Evolutionary conservation across 2,113 vertebrate species (phyloP).

Genomic region (Neolamprologus longior): DNA sequence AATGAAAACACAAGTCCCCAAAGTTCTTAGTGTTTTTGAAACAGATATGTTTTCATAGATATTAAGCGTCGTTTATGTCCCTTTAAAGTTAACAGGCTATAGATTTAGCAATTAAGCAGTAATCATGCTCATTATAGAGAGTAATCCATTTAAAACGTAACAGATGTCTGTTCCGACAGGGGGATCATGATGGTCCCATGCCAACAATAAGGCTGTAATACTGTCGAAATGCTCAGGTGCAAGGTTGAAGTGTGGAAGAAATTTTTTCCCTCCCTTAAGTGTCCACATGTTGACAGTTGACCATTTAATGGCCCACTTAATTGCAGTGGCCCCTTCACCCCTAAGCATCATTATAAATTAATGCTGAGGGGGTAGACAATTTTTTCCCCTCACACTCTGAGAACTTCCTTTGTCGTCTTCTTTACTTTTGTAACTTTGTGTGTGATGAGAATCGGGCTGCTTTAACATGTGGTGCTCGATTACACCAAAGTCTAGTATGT

Average conservation of each 20-base stretch:
- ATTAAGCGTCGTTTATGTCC: conserved; percentile 70
- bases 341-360: conserved; percentile 61
- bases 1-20: conserved; percentile 21
- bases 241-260: conserved; percentile 63
- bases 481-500: not conserved
- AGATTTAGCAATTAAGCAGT: conserved; percentile 76
- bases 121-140: conserved; percentile 77
- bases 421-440: conserved; percentile 1
- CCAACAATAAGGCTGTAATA: conserved; percentile 64
- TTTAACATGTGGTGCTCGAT: not conserved
- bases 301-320: conserved; percentile 72
- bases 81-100: conserved; percentile 76
- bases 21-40: conserved; percentile 55
- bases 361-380: conserved; percentile 43
- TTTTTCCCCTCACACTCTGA: not conserved
- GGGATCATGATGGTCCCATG: conserved; percentile 48
- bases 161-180: conserved; percentile 72
- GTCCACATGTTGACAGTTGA: conserved; percentile 76
- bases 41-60: conserved; percentile 74
- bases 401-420: not conserved
- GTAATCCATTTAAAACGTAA: conserved; percentile 78
- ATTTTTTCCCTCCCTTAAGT: conserved; percentile 53
- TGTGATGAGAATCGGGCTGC: not conserved
- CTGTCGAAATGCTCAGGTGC: conserved; percentile 73
- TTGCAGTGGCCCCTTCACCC: conserved; percentile 62